phyloP scores from a whole-genome alignment of 2,888 invertebrate genomes.

The Cosmia pyralina region DNA sequence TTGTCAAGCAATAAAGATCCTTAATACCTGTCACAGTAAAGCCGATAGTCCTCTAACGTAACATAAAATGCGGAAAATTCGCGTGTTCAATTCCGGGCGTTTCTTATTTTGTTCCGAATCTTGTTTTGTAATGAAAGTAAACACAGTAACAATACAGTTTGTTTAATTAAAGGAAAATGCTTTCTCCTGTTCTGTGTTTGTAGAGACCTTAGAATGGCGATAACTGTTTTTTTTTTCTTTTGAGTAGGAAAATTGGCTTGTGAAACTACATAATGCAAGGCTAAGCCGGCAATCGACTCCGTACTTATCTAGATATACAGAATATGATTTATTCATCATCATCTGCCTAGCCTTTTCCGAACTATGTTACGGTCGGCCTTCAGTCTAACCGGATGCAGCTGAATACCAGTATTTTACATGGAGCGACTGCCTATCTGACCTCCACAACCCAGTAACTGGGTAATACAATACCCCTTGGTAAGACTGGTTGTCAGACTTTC shows the following conservation, averaged over 20 bases:
- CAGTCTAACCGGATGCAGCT: no score
- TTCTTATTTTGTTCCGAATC: constrained; percentile 39
- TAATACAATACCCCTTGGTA: no score
- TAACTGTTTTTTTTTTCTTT: constrained; percentile 13
- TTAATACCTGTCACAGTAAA: constrained; percentile 10
- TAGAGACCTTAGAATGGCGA: constrained; percentile 15
- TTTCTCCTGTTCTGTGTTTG: constrained; percentile 18
- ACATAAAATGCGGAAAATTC: constrained; percentile 31
- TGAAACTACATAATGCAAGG: constrained; percentile 11
- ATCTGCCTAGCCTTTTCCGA: no score
- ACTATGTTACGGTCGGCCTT: no score
- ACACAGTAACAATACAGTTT: constrained; percentile 41
- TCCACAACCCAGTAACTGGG: no score
- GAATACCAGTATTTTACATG: no score
- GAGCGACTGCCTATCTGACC: no score
- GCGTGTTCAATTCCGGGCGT: constrained; percentile 25
- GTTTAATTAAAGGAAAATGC: constrained; percentile 52
- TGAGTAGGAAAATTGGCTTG: constrained; percentile 1
- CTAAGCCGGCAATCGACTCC: neutral
- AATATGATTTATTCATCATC: neutral
- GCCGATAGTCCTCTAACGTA: constrained; percentile 20
- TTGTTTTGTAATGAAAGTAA: constrained; percentile 52
- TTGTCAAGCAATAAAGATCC: constrained; percentile 11
- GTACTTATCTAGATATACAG: neutral
- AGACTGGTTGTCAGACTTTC: no score